Base-by-base conservation (phyloP, 2,888 invertebrate species). In the Synergus laeviventris region DNA sequence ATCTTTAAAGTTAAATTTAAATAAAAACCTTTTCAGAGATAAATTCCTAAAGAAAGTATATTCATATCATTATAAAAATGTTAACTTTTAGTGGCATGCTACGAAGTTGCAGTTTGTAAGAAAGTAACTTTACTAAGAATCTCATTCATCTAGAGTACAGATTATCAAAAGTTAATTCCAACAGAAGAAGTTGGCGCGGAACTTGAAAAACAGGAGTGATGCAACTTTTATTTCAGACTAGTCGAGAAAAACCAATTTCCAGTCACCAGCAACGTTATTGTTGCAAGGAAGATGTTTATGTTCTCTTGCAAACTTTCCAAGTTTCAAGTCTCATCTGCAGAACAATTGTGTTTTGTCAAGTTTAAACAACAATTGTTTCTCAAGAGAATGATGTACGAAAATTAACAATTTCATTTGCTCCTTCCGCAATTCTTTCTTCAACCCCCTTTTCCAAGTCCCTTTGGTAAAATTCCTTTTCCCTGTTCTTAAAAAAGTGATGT, bases 151-250 rank as follows among this genome's bases (percentile, higher is more conserved):
- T 31, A 11, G 36, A 70, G 70, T 70, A 11, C n/a, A 70, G 70
- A 70, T 70, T 49, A 70, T 70, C 70, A 70, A 70, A 49, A 70
- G 49, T 49, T 70, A 70, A 70, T 70, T 49, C 18, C 49, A 49
- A 31, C 31, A 70, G 36, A 31, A 66, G 14, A 66, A 31, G 49
- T 70, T 70, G 31, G 70, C 49, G 70, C 49, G 31, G n/a, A 49
- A 70, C 45, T 31, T 49, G 11, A 49, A 45, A 49, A 49, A 70
- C 16, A 31, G 70, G 11, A 38, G 62, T 70, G 49, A 70, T 70
- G 70, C 70, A 70, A 45, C 31, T 70, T 70, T 70, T 49, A n/a
- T 70, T 70, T 49, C 31, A n/a, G 45, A 31, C 31, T n/a, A 49
- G 31, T 49, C 24, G 70, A 45, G 49, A 49, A 31, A 56, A 70